Percentiles rank a stretch among this genome's conserved stretches.
Conservation (phyloP, 2,888 invertebrate species). For the Caradrina clavipalpis region DNA sequence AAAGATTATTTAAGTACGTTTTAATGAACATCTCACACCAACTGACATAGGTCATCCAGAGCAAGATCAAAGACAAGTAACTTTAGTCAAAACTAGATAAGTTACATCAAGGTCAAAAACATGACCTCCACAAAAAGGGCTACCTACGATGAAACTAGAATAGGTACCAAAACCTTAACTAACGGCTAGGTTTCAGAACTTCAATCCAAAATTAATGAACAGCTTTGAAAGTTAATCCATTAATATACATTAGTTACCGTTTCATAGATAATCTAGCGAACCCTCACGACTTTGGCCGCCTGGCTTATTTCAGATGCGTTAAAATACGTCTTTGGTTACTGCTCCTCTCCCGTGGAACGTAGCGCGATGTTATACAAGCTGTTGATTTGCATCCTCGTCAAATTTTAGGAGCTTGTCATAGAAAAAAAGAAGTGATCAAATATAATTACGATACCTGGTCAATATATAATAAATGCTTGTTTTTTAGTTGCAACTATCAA, state of each 20-base stretch:
- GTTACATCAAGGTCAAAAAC: not conserved
- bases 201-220: conserved; percentile 16
- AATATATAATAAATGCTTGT: no score
- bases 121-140: not conserved
- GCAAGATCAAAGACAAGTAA: not conserved
- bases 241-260: conserved; percentile 29
- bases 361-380: no score
- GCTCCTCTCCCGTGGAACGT: no score
- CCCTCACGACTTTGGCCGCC: no score
- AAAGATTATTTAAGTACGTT: not conserved
- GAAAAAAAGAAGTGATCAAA: no score
- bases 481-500: no score
- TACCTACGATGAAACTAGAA: not conserved
- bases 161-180: not conserved
- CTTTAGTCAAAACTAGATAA: not conserved
- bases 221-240: conserved; percentile 23
- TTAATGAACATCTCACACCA: not conserved
- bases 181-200: not conserved
- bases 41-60: no score
- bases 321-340: no score
- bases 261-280: conserved; percentile 15
- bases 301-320: no score
- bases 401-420: no score
- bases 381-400: no score
- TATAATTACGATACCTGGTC: no score